Conservation (phyloP, 2,113 vertebrate species). For the Trochalopteron elliotii region DNA sequence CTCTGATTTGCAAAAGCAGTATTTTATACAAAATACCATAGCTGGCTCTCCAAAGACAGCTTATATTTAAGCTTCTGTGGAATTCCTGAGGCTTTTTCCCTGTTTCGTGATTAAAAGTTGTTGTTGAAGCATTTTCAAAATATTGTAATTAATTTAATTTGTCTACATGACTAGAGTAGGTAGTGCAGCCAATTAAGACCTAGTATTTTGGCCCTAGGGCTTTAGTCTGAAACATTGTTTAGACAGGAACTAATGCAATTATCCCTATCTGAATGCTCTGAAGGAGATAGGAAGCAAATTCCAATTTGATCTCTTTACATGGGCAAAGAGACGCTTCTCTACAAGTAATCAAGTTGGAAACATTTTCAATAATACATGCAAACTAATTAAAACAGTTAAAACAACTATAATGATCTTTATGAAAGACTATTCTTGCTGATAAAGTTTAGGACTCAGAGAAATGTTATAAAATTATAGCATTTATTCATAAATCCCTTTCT, state of each 20-base stretch:
- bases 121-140: conserved; percentile 38
- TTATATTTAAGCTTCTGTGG: neutral
- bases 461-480: neutral
- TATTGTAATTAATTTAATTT: conserved; percentile 64
- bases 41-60: neutral
- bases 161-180: conserved; percentile 26
- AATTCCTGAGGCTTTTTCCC: neutral
- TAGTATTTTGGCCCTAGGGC: conserved; percentile 15
- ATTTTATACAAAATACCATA: neutral
- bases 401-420: neutral
- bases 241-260: conserved; percentile 66
- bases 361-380: conserved; percentile 29
- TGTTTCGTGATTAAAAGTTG: conserved; percentile 30
- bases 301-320: conserved; percentile 37
- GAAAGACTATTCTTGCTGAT: neutral
- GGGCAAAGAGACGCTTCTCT: neutral
- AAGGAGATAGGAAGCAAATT: conserved; percentile 50
- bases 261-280: conserved; percentile 58
- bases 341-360: conserved; percentile 48
- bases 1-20: neutral
- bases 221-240: conserved; percentile 44
- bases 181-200: conserved; percentile 16
- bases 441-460: neutral
- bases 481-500: neutral
- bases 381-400: conserved; percentile 61